Evolutionary conservation across 2,888 invertebrate genomes (phyloP).

Genomic region (Apomyelois bistriatella): DNA sequence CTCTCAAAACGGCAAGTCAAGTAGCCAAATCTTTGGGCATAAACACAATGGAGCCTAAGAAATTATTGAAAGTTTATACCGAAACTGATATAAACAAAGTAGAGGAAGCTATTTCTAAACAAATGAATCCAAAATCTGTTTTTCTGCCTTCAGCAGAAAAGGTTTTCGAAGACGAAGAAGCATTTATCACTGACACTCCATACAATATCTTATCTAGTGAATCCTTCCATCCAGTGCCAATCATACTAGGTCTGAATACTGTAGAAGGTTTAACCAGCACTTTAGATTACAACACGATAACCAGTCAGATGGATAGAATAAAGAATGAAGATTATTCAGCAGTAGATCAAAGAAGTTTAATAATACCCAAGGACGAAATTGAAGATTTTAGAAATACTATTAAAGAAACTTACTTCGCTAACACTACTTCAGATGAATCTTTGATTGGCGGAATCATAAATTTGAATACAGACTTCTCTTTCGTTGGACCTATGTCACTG

Average conservation of each 20-base stretch:
- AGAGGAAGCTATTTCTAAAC: slow-evolving; percentile 64
- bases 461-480: slow-evolving; percentile 62
- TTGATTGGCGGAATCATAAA: slow-evolving; percentile 65
- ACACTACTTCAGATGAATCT: slow-evolving; percentile 52
- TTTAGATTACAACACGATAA: slow-evolving; percentile 59
- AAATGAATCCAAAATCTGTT: slow-evolving; percentile 63
- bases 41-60: slow-evolving; percentile 44
- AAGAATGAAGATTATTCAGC: slow-evolving; percentile 57
- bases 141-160: slow-evolving; percentile 63
- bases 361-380: slow-evolving; percentile 41
- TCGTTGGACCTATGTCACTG: slow-evolving; percentile 61
- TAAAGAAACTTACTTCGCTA: slow-evolving; percentile 59
- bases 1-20: slow-evolving; percentile 56
- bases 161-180: slow-evolving; percentile 55
- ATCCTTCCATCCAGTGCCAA: slow-evolving; percentile 61
- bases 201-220: slow-evolving; percentile 58
- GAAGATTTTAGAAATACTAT: slow-evolving; percentile 48
- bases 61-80: slow-evolving; percentile 46
- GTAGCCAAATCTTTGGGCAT: slow-evolving; percentile 61
- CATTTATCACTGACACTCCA: slow-evolving; percentile 62
- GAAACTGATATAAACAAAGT: slow-evolving; percentile 48
- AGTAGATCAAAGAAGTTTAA: slow-evolving; percentile 50
- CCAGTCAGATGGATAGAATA: slow-evolving; percentile 60
- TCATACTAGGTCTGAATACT: slow-evolving; percentile 75
- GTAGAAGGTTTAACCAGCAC: slow-evolving; percentile 75